Conservation (phyloP, 2,113 vertebrate genomes). For the Protomyctophum bolini region DNA sequence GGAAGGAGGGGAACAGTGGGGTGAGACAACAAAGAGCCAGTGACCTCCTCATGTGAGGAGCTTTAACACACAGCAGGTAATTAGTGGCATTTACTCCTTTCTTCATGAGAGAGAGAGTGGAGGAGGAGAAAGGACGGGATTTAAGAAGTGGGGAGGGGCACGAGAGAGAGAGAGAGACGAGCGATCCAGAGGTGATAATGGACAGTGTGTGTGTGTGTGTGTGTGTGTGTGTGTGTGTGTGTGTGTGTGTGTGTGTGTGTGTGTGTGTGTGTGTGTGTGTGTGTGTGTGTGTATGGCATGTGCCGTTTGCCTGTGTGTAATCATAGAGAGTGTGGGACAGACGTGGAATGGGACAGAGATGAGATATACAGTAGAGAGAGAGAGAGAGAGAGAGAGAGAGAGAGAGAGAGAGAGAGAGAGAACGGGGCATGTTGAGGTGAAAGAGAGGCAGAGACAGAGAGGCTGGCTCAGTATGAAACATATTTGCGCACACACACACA, state of each 20-base stretch:
- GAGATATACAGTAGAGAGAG: background rate
- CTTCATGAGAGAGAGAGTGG: slow-evolving; percentile 14
- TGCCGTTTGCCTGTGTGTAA: too few species aligned
- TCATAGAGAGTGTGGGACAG: too few species aligned
- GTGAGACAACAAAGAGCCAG: slow-evolving; percentile 15
- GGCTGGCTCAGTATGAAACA: background rate
- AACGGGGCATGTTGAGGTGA: too few species aligned
- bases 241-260: too few species aligned
- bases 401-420: background rate
- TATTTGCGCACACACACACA: too few species aligned
- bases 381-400: background rate
- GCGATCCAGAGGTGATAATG: background rate
- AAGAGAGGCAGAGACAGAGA: background rate
- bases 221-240: too few species aligned
- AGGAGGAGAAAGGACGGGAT: background rate
- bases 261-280: too few species aligned
- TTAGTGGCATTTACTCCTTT: slow-evolving; percentile 50
- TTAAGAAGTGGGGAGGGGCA: background rate
- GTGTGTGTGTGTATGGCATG: too few species aligned
- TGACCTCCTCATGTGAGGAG: too few species aligned
- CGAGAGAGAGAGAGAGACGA: background rate
- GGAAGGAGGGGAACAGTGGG: slow-evolving; percentile 7
- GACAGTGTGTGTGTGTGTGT: background rate
- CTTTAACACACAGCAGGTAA: slow-evolving; percentile 47
- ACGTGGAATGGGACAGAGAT: too few species aligned